Base-by-base conservation (phyloP, 2,113 vertebrate species). In the Eptatretus burgeri region DNA sequence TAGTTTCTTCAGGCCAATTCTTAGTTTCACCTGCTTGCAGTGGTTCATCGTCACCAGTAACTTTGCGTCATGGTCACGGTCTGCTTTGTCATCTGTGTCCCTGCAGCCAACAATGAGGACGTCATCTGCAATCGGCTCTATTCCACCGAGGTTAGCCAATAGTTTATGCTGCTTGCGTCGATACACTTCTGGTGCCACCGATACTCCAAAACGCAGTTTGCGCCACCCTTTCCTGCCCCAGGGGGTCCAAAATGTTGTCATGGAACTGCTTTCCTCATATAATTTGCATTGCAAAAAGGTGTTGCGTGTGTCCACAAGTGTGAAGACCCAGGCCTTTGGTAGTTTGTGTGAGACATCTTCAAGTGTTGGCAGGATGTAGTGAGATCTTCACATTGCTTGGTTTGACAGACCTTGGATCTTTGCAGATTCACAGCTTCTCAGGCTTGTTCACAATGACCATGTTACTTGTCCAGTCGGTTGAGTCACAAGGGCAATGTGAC, bases 1-100 rank as follows among this genome's bases (percentile, higher is more conserved):
- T 2, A 68, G 66, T 51, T 68, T 68, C 56, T 65, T 64, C 2
- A 67, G 12, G 13, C 67, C 65, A 13, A 63, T 63, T n/a, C 67
- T 51, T 20, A 68, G 50, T 16, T 63, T 68, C 7, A 67, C 51
- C 13, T 62, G 13, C 17, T 63, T 10, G 49, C 66, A 68, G 5
- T 49, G 49, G 12, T 66, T 52, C 53, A 56, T 56, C 14, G 8
- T 2, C 53, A 18, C 18, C 18, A 56, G 2, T 56, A 56, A 18
- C 18, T 56, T 16, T 18, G 14, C 18, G 7, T 56, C 53, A 56
- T 56, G 53, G 53, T 56, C 18, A 5, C 8, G 4, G 53, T 56
- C 27, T 14, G 53, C 53, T 8, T 56, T 7, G 5, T 5, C 53
- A 56, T 56, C 53, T 56, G 53, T 56, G 53, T 56, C 53, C 7